Evolutionary conservation across 2,888 invertebrate genomes (phyloP).

Genomic region (Pachliopta kotzebuea): DNA sequence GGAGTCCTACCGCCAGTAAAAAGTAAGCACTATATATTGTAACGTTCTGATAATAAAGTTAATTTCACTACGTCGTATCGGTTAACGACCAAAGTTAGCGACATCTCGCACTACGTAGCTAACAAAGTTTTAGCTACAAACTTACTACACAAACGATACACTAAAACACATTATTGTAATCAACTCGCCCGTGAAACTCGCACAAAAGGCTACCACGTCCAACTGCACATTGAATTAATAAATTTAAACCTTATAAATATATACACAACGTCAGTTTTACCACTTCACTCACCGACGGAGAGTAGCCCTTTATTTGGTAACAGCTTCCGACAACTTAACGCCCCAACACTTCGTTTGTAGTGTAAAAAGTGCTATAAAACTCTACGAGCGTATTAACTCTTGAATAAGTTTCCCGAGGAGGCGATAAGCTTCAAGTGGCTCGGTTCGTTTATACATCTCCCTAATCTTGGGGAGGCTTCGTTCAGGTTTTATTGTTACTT

Average conservation of each 20-base stretch:
- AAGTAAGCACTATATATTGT: too few species aligned
- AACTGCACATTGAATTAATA: background rate
- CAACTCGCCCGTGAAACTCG: conserved; percentile 19
- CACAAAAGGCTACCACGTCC: conserved; percentile 9
- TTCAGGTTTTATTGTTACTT: too few species aligned
- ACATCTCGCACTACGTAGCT: background rate
- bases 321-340: conserved; percentile 25
- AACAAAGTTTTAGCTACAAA: background rate
- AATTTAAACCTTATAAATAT: background rate
- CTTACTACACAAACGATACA: conserved; percentile 14
- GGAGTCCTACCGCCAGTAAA: too few species aligned
- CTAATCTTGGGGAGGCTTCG: conserved; percentile 2
- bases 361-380: conserved; percentile 27
- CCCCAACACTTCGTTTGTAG: conserved; percentile 25
- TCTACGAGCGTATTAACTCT: conserved; percentile 26
- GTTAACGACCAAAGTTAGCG: background rate
- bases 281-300: background rate
- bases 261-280: background rate
- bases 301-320: conserved; percentile 19
- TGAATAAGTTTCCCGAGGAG: conserved; percentile 23
- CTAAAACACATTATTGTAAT: conserved; percentile 22
- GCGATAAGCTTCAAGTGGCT: conserved; percentile 22
- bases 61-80: background rate
- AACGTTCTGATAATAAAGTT: too few species aligned
- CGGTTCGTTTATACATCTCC: conserved; percentile 15